These are phyloP conservation scores for Lepidonotus clava DNA, from an alignment of 2,888 invertebrate genomes.

Conservation along the genomic window DNA sequence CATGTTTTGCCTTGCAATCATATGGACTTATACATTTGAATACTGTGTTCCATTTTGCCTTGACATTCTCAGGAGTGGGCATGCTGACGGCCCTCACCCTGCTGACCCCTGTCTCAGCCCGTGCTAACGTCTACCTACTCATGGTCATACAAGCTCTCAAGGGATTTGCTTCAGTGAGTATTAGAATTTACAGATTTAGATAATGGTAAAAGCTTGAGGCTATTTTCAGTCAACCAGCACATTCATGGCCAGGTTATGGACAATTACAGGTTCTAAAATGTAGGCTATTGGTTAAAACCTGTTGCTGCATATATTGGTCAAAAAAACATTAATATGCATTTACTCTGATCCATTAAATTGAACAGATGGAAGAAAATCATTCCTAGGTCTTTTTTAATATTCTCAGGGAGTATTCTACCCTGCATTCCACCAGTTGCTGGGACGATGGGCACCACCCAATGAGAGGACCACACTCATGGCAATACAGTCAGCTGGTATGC, in stretches of 20 bases:
- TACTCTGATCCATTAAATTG: too few relatives aligned
- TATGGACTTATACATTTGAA: too few relatives aligned
- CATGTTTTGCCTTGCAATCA: too few relatives aligned
- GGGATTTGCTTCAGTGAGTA: constrained; percentile 57
- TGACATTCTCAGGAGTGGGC: too few relatives aligned
- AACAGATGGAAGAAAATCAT: too few relatives aligned
- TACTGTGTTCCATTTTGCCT: too few relatives aligned
- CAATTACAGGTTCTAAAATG: background rate
- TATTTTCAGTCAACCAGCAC: constrained; percentile 44
- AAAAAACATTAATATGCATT: too few relatives aligned
- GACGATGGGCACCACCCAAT: constrained; percentile 62
- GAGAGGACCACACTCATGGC: constrained; percentile 59
- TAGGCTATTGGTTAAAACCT: too few relatives aligned
- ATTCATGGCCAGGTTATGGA: background rate
- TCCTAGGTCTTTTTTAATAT: too few relatives aligned
- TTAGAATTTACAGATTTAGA: background rate
- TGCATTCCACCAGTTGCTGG: constrained; percentile 57
- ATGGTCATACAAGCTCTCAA: constrained; percentile 53
- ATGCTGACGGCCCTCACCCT: constrained; percentile 62
- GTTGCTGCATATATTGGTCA: too few relatives aligned
- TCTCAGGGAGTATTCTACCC: constrained; percentile 61
- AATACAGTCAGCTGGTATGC: constrained; percentile 16
- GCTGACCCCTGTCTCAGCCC: constrained; percentile 57
- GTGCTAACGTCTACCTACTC: constrained; percentile 54
- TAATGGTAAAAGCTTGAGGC: constrained; percentile 73